Evolutionary conservation across 2,113 vertebrate genomes (phyloP), one percentile per base, ranked within the genome.

Genomic region (Jaculus jaculus): DNA sequence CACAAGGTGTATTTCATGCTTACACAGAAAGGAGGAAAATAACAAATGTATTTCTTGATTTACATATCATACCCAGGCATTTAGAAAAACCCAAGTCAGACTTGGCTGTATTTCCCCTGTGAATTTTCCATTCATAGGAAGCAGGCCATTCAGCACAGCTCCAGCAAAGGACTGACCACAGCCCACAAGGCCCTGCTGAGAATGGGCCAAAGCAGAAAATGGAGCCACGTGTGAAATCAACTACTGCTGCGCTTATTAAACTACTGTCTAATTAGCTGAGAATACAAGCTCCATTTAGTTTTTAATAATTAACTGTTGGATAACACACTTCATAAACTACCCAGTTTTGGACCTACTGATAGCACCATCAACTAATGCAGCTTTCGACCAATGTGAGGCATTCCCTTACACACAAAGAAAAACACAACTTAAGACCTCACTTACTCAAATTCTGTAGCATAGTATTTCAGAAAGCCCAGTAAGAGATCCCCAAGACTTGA

Each of bases 391-490:
- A 95, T 51, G 13, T 80, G 54, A 20, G 71, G 24, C 75, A 85
- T 85, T 95, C 60, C 83, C 24, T 81, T 84, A 86, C 3, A 75
- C 42, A 81, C 78, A 37, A 81, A 20, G 2, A 94, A 75, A 79
- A 87, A 69, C 65, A 94, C 24, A 91, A 93, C 86, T 32, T 86
- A 72, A 84, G 86, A 24, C 69, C 89, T 90, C 96, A 98, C 98
- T 98, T 98, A 99, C 99, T 99, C 99, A 98, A 99, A 99, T 96
- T 98, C 97, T 83, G 98, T 98, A 93, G 99, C 98, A 96, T 99
- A 99, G 94, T 99, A 99, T 97, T 98, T 98, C 94, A 99, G 98
- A 98, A 99, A 99, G 95, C 99, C 99, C 97, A 99, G 93, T 82
- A 99, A 97, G 89, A 99, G 98, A 78, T 99, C 98, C 90, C 99